Evolutionary conservation across 2,113 vertebrate genomes (phyloP).

Genomic region (Perca fluviatilis): DNA sequence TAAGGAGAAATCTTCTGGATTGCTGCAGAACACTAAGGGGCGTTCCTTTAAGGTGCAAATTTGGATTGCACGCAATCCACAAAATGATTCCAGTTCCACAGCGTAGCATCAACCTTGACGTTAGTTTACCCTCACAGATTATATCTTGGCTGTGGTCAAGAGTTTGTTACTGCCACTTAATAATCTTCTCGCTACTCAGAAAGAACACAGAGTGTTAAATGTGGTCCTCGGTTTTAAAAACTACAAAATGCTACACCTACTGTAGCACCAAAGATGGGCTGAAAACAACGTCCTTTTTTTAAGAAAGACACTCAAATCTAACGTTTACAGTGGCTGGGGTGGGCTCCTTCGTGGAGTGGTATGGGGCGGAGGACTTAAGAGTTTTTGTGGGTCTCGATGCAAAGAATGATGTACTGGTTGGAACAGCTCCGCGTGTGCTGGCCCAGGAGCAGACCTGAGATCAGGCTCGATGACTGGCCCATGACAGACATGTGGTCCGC

Average conservation of each 20-base stretch:
- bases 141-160: constrained; percentile 15
- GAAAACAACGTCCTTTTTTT: not conserved
- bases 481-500: constrained; percentile 84
- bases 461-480: constrained; percentile 91
- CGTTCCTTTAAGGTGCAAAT: not conserved
- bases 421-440: constrained; percentile 93
- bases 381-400: constrained; percentile 89
- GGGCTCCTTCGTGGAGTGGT: constrained; percentile 13
- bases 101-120: not conserved
- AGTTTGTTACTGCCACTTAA: constrained; percentile 13
- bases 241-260: constrained; percentile 35
- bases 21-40: constrained; percentile 10
- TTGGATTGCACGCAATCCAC: fast-evolving
- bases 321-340: not conserved
- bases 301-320: constrained; percentile 28
- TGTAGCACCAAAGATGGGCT: constrained; percentile 32
- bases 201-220: not conserved
- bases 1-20: not conserved
- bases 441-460: constrained; percentile 89
- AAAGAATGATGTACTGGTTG: constrained; percentile 91
- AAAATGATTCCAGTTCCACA: not conserved
- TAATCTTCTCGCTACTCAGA: not conserved
- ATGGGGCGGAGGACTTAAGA: constrained; percentile 26
- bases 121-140: constrained; percentile 9
- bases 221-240: constrained; percentile 1